Conservation (phyloP, 2,797 vertebrate genomes). For the Benthosema pterotum region DNA sequence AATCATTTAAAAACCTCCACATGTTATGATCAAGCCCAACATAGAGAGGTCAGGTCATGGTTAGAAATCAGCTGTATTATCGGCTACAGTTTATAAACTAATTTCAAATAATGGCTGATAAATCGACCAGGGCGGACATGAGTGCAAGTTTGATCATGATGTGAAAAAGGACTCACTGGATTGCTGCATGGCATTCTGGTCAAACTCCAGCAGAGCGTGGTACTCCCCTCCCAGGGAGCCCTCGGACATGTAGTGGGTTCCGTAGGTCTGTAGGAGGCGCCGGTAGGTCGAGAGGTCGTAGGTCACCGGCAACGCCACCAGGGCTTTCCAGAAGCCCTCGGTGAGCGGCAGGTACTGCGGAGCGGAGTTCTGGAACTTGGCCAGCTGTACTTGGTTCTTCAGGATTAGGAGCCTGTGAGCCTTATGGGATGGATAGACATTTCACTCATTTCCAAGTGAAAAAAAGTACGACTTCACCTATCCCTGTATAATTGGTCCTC, state of each 20-base stretch:
- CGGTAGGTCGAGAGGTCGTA: slow-evolving; percentile 87
- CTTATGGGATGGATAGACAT: slow-evolving; percentile 59
- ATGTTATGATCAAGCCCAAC: too few species aligned
- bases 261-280: slow-evolving; percentile 83
- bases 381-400: slow-evolving; percentile 81
- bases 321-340: slow-evolving; percentile 88
- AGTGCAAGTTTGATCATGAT: too few species aligned
- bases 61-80: too few species aligned
- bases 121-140: too few species aligned
- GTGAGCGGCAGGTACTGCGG: slow-evolving; percentile 75
- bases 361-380: slow-evolving; percentile 90
- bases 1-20: too few species aligned
- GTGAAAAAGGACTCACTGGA: slow-evolving; percentile 42
- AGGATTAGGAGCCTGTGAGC: slow-evolving; percentile 85
- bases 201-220: slow-evolving; percentile 83
- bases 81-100: too few species aligned
- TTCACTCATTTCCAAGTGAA: not conserved
- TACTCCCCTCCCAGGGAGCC: slow-evolving; percentile 92
- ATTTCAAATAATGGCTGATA: too few species aligned
- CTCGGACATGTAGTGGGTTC: slow-evolving; percentile 91
- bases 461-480: not conserved
- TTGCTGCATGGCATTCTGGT: slow-evolving; percentile 65
- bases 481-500: too few species aligned
- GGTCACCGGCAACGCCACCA: slow-evolving; percentile 82
- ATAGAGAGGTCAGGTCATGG: too few species aligned